Evolutionary conservation across 2,113 vertebrate genomes (phyloP).

Genomic region (Tragelaphus buxtoni): DNA sequence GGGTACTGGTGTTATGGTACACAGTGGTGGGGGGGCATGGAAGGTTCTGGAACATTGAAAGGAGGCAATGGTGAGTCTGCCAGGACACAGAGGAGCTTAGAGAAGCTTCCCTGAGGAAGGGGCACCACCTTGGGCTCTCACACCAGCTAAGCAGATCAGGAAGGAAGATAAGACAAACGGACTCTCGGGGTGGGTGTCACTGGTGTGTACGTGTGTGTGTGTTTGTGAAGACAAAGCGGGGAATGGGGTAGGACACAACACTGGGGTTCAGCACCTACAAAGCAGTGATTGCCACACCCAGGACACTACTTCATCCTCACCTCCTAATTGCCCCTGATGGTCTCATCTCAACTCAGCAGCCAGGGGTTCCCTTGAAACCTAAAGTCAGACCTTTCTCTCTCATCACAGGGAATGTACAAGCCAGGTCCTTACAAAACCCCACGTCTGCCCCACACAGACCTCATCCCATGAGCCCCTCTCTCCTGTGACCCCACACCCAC

Average conservation of each 20-base stretch:
- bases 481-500: accelerated
- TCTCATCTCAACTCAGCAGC: background rate
- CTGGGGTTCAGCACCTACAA: background rate
- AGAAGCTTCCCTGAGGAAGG: background rate
- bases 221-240: background rate
- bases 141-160: background rate
- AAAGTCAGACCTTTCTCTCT: background rate
- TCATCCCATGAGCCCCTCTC: background rate
- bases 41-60: background rate
- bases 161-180: background rate
- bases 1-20: background rate
- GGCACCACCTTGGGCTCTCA: background rate
- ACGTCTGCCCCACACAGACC: accelerated
- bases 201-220: accelerated
- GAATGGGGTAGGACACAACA: background rate
- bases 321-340: background rate
- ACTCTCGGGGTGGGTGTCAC: background rate
- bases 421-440: background rate
- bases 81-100: background rate
- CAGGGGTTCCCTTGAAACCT: background rate
- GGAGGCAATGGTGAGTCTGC: background rate
- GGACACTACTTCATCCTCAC: background rate
- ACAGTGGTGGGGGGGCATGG: background rate
- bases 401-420: background rate
- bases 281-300: background rate